phyloP scores from a whole-genome alignment of 2,797 vertebrate genomes.

The Serranus cabrilla region DNA sequence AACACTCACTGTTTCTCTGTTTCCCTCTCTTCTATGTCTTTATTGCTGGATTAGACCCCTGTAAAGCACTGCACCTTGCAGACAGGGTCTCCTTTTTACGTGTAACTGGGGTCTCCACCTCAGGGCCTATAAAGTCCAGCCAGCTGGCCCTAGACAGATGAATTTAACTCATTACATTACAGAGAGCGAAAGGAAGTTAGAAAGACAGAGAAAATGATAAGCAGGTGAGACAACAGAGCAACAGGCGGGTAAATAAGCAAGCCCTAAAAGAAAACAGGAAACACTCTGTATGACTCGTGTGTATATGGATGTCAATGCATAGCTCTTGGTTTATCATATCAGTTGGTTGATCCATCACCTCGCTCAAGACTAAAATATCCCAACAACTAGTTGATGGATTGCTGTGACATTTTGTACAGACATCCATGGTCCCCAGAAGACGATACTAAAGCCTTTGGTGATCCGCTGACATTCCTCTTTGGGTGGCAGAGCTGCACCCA shows the following conservation, averaged over 20 bases:
- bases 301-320: background rate
- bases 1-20: conserved; percentile 57
- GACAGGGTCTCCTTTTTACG: conserved; percentile 70
- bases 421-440: background rate
- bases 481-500: no score
- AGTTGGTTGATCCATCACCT: background rate
- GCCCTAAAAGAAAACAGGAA: background rate
- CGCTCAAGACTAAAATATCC: background rate
- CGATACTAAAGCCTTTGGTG: background rate
- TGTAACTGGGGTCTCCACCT: conserved; percentile 70
- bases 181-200: conserved; percentile 44
- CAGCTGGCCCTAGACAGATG: conserved; percentile 70
- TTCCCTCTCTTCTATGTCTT: conserved; percentile 56
- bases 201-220: conserved; percentile 17
- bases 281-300: accelerated
- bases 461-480: background rate
- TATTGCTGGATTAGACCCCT: conserved; percentile 80
- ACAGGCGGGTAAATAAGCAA: conserved; percentile 2
- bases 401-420: background rate
- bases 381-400: background rate
- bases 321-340: background rate
- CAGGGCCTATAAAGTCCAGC: conserved; percentile 75
- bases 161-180: conserved; percentile 70
- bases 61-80: conserved; percentile 79
- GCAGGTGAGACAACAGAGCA: background rate